Evolutionary conservation across 2,113 vertebrate species (phyloP).

Genomic region (Odontesthes bonariensis): DNA sequence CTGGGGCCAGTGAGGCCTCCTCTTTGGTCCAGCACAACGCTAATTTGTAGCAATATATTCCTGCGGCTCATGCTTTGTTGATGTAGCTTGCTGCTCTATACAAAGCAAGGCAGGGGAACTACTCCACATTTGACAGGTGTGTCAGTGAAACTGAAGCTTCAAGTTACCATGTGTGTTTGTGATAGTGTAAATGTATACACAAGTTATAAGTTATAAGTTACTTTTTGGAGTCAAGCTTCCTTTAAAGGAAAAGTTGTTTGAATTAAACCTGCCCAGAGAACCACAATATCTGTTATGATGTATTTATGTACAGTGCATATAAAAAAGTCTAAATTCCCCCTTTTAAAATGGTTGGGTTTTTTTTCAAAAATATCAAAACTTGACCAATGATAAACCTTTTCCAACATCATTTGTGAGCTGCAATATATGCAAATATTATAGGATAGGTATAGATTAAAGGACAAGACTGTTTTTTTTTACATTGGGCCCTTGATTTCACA

Average conservation of each 20-base stretch:
- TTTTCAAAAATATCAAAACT: no score
- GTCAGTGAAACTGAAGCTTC: slow-evolving; percentile 27
- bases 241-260: background rate
- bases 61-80: slow-evolving; percentile 36
- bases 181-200: background rate
- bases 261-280: background rate
- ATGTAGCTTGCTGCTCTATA: slow-evolving; percentile 40
- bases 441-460: no score
- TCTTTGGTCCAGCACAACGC: slow-evolving; percentile 14
- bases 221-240: slow-evolving; percentile 9
- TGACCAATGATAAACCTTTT: no score
- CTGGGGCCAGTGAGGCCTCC: slow-evolving; percentile 4
- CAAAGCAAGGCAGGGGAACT: background rate
- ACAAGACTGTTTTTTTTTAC: no score
- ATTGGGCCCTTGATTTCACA: no score
- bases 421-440: no score
- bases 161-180: background rate
- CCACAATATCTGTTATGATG: background rate
- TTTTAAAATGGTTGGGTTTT: no score
- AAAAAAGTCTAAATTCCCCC: background rate
- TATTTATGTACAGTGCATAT: background rate
- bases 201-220: background rate
- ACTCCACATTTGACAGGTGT: slow-evolving; percentile 1
- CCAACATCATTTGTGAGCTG: no score
- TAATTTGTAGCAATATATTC: slow-evolving; percentile 48